phyloP scores from a whole-genome alignment of 2,888 invertebrate genomes.

The Morpho deidamia region DNA sequence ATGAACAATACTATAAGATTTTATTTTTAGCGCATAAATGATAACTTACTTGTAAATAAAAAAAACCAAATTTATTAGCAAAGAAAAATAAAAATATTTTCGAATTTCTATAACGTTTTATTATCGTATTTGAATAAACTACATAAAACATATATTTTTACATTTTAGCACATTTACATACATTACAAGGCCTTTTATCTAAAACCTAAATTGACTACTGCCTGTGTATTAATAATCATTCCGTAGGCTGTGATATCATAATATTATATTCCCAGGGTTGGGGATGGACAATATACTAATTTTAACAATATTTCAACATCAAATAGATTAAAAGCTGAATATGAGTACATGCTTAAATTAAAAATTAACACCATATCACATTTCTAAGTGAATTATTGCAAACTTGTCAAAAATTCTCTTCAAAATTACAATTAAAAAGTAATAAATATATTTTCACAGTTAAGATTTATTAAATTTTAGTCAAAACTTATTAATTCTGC shows the following conservation, averaged over 20 bases:
- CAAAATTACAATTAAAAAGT: slow-evolving; percentile 37
- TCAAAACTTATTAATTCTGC: slow-evolving; percentile 91
- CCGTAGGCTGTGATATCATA: slow-evolving; percentile 27
- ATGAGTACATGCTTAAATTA: slow-evolving; percentile 21
- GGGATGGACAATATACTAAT: slow-evolving; percentile 10
- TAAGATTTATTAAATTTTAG: slow-evolving; percentile 54
- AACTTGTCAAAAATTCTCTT: slow-evolving; percentile 19
- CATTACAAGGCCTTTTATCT: slow-evolving; percentile 56
- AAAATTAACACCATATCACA: slow-evolving; percentile 18
- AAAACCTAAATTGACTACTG: slow-evolving; percentile 32
- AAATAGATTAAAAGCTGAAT: slow-evolving; percentile 19
- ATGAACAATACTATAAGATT: slow-evolving; percentile 11
- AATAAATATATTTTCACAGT: slow-evolving; percentile 40
- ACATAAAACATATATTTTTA: slow-evolving; percentile 56
- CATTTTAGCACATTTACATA: slow-evolving; percentile 68
- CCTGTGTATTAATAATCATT: slow-evolving; percentile 21
- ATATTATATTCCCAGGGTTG: neutral
- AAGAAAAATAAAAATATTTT: slow-evolving; percentile 51
- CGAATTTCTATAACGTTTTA: slow-evolving; percentile 45
- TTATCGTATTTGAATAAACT: slow-evolving; percentile 48
- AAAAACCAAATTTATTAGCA: slow-evolving; percentile 64
- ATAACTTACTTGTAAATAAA: slow-evolving; percentile 61
- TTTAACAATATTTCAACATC: slow-evolving; percentile 18
- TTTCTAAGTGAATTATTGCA: slow-evolving; percentile 18
- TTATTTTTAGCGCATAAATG: slow-evolving; percentile 49